These are phyloP conservation scores for Ophion ventricosus DNA, from an alignment of 2,888 invertebrate species.

Conservation along the genomic window DNA sequence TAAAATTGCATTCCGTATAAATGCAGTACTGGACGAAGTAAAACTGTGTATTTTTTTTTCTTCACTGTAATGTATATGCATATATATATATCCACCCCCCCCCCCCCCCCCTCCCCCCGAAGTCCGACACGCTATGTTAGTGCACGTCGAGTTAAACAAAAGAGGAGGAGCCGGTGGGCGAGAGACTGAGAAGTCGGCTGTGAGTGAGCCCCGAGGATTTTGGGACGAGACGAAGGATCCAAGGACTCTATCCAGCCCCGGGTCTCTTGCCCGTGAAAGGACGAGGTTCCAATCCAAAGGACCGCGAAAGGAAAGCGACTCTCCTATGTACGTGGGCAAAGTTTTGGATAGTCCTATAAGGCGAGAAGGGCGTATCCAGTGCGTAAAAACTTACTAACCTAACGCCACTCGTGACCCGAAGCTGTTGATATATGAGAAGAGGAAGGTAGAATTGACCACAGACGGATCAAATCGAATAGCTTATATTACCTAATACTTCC, in stretches of 20 bases:
- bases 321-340: not conserved
- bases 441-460: constrained; percentile 51
- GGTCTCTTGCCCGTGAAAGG: constrained; percentile 58
- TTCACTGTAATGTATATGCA: not conserved
- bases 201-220: constrained; percentile 37
- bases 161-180: constrained; percentile 60
- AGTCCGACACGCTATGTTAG: constrained; percentile 33
- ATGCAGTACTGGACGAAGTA: no score
- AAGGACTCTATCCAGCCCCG: constrained; percentile 55
- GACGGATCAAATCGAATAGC: constrained; percentile 56
- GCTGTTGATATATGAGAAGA: constrained; percentile 34
- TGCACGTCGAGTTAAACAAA: constrained; percentile 51
- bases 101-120: no score
- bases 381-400: constrained; percentile 5
- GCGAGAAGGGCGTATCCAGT: constrained; percentile 9
- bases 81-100: no score
- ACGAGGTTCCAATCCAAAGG: constrained; percentile 40
- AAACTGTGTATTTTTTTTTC: no score
- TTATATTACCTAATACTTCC: constrained; percentile 60
- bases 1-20: no score
- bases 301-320: constrained; percentile 16
- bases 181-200: constrained; percentile 38
- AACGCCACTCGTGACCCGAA: not conserved
- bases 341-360: not conserved
- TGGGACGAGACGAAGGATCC: constrained; percentile 56